These are phyloP conservation scores for Nemapogon koenigi DNA, from an alignment of 2,888 invertebrate genomes.

Conservation along the genomic window DNA sequence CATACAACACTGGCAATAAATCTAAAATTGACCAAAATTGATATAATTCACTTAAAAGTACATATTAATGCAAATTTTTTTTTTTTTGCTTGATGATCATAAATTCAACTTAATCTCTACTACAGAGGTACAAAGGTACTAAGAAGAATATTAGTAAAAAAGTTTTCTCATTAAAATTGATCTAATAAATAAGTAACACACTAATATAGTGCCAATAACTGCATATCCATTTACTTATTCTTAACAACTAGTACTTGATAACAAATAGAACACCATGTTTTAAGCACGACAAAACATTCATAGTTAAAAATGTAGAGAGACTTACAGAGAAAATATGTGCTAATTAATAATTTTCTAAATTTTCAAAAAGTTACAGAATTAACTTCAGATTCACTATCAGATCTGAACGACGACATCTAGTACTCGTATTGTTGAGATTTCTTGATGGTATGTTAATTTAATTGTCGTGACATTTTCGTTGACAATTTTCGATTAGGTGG, in stretches of 20 bases:
- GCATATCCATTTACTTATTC: conserved; percentile 57
- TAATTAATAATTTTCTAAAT: conserved; percentile 61
- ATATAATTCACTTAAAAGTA: conserved; percentile 58
- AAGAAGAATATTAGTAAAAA: too few relatives aligned
- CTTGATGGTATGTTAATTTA: conserved; percentile 24
- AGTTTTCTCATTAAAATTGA: too few relatives aligned
- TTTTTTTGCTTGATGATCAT: conserved; percentile 15
- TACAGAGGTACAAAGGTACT: too few relatives aligned
- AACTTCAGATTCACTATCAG: conserved; percentile 49
- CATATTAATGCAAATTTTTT: conserved; percentile 20
- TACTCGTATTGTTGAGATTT: conserved; percentile 40
- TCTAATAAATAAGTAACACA: background rate
- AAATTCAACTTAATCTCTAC: conserved; percentile 3
- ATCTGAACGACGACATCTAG: conserved; percentile 44
- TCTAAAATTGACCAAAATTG: conserved; percentile 64
- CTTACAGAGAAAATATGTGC: conserved; percentile 67
- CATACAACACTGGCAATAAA: conserved; percentile 22
- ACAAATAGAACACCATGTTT: conserved; percentile 66
- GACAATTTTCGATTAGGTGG: conserved; percentile 53
- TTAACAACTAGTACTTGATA: conserved; percentile 64
- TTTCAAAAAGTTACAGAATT: conserved; percentile 43
- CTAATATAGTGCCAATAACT: conserved; percentile 61
- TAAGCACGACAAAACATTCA: conserved; percentile 68
- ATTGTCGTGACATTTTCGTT: conserved; percentile 41
- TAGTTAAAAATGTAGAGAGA: conserved; percentile 67